phyloP scores from a whole-genome alignment of 1,140 invertebrate species.

The Papilio polyxenes region DNA sequence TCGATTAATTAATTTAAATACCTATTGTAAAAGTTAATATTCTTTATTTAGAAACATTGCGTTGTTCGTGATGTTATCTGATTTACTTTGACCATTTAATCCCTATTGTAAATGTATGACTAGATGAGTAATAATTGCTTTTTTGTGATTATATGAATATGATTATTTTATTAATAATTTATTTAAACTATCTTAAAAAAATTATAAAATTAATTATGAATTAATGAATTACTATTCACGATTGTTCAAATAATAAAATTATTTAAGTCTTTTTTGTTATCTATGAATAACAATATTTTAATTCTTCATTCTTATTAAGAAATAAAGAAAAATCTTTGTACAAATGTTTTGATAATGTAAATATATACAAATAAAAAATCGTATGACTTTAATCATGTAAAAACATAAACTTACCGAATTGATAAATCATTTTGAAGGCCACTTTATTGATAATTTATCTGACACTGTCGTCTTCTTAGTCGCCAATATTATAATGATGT shows the following conservation, averaged over 20 bases:
- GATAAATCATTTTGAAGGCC: conserved; percentile 47
- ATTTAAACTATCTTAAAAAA: neutral
- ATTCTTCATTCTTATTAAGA: too few relatives aligned
- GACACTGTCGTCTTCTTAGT: neutral
- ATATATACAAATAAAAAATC: neutral
- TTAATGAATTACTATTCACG: neutral
- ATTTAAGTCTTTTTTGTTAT: too few relatives aligned
- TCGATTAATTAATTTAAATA: neutral
- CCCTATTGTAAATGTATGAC: neutral
- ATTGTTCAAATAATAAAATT: neutral
- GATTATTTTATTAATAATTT: neutral
- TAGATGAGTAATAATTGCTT: neutral
- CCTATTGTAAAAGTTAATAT: neutral
- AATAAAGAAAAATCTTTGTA: neutral
- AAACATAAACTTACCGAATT: conserved; percentile 46
- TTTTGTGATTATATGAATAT: neutral
- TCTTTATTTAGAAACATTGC: neutral
- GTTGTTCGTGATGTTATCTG: neutral
- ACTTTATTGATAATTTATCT: conserved; percentile 18
- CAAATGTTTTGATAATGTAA: neutral
- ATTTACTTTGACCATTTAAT: conserved; percentile 19
- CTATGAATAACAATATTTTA: too few relatives aligned
- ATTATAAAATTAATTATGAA: neutral
- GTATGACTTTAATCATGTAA: neutral
- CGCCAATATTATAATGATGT: conserved; percentile 38